Conservation (phyloP, 1,140 invertebrate species). For the Drosophila ohnishii region DNA sequence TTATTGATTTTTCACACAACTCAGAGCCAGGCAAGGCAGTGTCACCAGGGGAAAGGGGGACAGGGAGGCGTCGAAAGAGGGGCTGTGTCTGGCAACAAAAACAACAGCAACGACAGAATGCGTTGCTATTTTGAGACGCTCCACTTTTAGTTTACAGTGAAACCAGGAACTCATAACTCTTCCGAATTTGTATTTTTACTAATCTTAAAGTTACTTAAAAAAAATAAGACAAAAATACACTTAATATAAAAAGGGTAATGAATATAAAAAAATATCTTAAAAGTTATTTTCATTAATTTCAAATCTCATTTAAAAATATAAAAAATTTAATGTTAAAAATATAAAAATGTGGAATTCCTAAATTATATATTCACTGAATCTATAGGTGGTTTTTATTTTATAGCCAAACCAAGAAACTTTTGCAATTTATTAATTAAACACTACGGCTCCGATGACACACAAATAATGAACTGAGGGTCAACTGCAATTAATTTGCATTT, state of each 20-base stretch:
- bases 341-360: neutral
- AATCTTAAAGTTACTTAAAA: neutral
- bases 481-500: constrained; percentile 6
- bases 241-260: neutral
- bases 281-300: neutral
- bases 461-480: constrained; percentile 9
- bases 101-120: constrained; percentile 17
- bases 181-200: no score
- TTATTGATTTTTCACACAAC: constrained; percentile 72
- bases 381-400: no score
- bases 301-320: neutral
- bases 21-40: constrained; percentile 7
- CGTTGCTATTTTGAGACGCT: constrained; percentile 66
- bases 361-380: neutral
- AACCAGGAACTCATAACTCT: neutral
- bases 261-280: neutral
- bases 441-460: neutral
- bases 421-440: neutral
- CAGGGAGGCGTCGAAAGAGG: constrained; percentile 21
- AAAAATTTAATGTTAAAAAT: no score
- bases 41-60: constrained; percentile 16
- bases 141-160: constrained; percentile 51
- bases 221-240: neutral
- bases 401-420: neutral
- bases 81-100: constrained; percentile 47